Percentiles rank a stretch among this genome's conserved stretches.
phyloP scores from a whole-genome alignment of 2,113 vertebrate species.

The Poeciliopsis occidentalis region DNA sequence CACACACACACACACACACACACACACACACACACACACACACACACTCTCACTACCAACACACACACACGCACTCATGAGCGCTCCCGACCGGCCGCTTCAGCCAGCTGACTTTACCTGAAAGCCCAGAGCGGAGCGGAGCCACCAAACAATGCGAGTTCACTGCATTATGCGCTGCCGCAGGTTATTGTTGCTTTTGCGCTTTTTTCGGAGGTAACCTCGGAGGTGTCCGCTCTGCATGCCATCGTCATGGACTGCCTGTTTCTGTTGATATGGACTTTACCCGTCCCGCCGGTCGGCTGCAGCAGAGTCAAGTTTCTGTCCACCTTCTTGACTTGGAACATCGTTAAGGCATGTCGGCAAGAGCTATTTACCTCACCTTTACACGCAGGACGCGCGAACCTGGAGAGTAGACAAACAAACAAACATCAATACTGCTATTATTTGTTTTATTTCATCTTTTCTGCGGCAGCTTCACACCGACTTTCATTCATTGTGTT shows the following conservation, averaged over 20 bases:
- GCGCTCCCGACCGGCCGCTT: slow-evolving; percentile 45
- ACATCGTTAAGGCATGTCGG: slow-evolving; percentile 92
- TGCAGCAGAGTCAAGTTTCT: too few species aligned
- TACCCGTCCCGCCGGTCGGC: too few species aligned
- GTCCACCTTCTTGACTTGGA: too few species aligned
- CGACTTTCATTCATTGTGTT: slow-evolving; percentile 12
- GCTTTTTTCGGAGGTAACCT: slow-evolving; percentile 77
- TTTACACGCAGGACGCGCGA: slow-evolving; percentile 16
- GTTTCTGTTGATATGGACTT: slow-evolving; percentile 83
- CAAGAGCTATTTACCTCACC: slow-evolving; percentile 6
- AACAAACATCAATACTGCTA: not conserved
- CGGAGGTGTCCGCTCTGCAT: slow-evolving; percentile 68
- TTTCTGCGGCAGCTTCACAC: not conserved
- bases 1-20: too few species aligned
- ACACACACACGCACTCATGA: slow-evolving; percentile 34
- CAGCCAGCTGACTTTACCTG: slow-evolving; percentile 70
- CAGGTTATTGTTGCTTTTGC: slow-evolving; percentile 63
- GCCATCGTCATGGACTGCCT: slow-evolving; percentile 83
- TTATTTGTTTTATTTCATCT: not conserved
- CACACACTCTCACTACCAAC: not conserved
- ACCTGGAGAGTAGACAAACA: not conserved
- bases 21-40: too few species aligned
- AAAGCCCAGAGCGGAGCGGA: slow-evolving; percentile 26
- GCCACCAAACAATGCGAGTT: slow-evolving; percentile 60
- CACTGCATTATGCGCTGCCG: slow-evolving; percentile 59